phyloP scores from a whole-genome alignment of 2,888 invertebrate species.

The Melinopterus prodromus region DNA sequence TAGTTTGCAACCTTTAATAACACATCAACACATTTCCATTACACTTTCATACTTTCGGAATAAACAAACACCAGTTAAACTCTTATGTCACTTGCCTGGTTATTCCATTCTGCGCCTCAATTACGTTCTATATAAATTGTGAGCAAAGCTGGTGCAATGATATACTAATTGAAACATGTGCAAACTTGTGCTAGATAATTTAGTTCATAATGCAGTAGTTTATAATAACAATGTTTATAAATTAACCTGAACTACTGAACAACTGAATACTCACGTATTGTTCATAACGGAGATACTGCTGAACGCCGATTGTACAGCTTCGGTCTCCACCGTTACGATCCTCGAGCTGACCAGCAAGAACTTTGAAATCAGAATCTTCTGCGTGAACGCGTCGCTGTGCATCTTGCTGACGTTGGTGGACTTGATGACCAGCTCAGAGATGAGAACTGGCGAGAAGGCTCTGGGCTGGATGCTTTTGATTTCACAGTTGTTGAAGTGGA shows the following conservation, averaged over 20 bases:
- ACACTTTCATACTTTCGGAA: no score
- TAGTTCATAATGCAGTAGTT: no score
- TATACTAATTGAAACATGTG: no score
- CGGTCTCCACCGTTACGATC: constrained; percentile 65
- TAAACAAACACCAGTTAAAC: no score
- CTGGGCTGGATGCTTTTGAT: constrained; percentile 67
- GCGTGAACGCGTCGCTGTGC: constrained; percentile 70
- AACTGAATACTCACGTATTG: constrained; percentile 64
- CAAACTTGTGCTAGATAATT: no score
- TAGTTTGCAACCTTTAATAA: no score
- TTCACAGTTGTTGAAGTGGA: constrained; percentile 65
- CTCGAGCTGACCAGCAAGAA: constrained; percentile 69
- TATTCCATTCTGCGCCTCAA: no score
- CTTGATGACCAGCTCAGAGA: constrained; percentile 68
- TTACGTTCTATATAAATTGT: no score
- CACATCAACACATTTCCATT: no score
- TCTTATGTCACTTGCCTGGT: no score
- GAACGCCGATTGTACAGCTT: constrained; percentile 71
- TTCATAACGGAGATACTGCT: constrained; percentile 71
- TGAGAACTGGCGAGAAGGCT: constrained; percentile 73
- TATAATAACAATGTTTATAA: neutral
- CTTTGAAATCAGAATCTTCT: constrained; percentile 68
- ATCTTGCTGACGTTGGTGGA: constrained; percentile 70
- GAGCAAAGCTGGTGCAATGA: no score
- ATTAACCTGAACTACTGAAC: neutral